Evolutionary conservation across 2,888 invertebrate genomes (phyloP).

Genomic region (Dicroscelio sp.): DNA sequence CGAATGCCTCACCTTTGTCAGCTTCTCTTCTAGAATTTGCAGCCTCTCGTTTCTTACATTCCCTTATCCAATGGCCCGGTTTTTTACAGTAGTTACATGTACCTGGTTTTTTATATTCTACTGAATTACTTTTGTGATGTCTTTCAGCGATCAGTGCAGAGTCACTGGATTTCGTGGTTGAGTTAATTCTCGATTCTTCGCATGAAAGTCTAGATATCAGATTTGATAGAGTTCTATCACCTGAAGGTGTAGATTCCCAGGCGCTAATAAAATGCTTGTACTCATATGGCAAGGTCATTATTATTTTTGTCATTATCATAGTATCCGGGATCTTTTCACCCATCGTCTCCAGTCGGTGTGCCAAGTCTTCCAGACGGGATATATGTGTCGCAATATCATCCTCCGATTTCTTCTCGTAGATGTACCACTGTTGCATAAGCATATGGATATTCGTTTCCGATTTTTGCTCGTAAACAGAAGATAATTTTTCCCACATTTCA

Average conservation of each 20-base stretch:
- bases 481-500: conserved; percentile 87
- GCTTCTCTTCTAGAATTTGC: neutral
- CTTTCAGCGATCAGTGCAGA: neutral
- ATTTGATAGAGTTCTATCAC: conserved; percentile 68
- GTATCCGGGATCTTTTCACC: conserved; percentile 78
- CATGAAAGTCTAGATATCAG: conserved; percentile 37
- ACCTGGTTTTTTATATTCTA: conserved; percentile 15
- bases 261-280: conserved; percentile 83
- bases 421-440: conserved; percentile 82
- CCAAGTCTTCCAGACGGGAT: conserved; percentile 81
- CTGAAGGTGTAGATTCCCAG: conserved; percentile 76
- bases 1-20: neutral
- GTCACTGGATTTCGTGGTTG: neutral
- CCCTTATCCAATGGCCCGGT: conserved; percentile 31
- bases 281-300: conserved; percentile 79
- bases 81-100: conserved; percentile 16
- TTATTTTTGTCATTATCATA: conserved; percentile 83
- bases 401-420: conserved; percentile 51
- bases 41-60: conserved; percentile 16
- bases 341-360: conserved; percentile 65
- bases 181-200: conserved; percentile 58
- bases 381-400: conserved; percentile 82
- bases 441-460: conserved; percentile 83
- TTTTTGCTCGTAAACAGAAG: conserved; percentile 86
- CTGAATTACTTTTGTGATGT: neutral